Evolutionary conservation across 2,888 invertebrate species (phyloP).

Genomic region (Brachylomia viminalis): DNA sequence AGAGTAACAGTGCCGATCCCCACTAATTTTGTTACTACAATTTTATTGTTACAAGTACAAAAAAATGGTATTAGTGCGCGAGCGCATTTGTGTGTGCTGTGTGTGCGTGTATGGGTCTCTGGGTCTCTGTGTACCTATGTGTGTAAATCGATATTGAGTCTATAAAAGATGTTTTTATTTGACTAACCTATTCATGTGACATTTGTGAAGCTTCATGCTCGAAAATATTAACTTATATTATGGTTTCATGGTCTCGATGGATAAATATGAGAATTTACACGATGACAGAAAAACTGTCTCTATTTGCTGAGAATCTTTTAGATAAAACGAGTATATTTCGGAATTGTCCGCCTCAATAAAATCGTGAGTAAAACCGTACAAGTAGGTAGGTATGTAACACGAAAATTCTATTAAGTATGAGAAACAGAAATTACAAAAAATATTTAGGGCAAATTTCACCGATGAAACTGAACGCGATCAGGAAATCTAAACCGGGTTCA

Average conservation of each 20-base stretch:
- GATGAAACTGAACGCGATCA: not conserved
- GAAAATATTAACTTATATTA: not conserved
- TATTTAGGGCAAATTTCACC: not conserved
- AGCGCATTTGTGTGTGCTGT: too few relatives aligned
- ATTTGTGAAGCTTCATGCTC: not conserved
- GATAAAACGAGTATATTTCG: not conserved
- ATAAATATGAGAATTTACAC: not conserved
- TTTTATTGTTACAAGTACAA: too few relatives aligned
- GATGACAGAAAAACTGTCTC: not conserved
- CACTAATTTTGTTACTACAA: too few relatives aligned
- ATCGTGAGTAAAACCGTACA: not conserved
- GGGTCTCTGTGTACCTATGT: too few relatives aligned
- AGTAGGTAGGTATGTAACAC: not conserved
- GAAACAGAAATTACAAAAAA: not conserved
- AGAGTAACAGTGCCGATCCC: too few relatives aligned
- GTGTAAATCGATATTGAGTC: not conserved
- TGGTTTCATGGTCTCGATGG: constrained; percentile 7
- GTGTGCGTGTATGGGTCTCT: too few relatives aligned
- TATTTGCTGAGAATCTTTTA: not conserved
- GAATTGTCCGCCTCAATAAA: not conserved
- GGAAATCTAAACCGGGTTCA: not conserved
- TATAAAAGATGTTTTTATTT: not conserved
- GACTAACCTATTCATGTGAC: not conserved
- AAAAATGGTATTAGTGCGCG: too few relatives aligned
- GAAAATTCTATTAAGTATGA: not conserved